Conservation (phyloP, 2,113 vertebrate species). For the Brienomyrus brachyistius region DNA sequence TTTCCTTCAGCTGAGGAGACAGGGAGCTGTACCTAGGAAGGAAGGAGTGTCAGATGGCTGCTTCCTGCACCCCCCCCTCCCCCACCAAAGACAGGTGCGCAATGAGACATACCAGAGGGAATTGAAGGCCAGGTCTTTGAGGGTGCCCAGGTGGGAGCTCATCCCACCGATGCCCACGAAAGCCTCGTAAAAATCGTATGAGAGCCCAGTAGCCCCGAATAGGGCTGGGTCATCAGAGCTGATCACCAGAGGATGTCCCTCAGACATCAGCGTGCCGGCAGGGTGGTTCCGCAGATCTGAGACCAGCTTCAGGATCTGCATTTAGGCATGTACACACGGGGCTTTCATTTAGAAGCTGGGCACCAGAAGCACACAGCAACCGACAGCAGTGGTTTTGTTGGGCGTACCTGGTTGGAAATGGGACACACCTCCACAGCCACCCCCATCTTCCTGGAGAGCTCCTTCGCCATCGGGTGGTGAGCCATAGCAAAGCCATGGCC, state of each 20-base stretch:
- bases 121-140: constrained; percentile 79
- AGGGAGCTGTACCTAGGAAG: constrained; percentile 75
- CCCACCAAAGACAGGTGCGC: not conserved
- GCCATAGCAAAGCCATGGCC: constrained; percentile 77
- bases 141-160: constrained; percentile 71
- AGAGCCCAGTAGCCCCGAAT: constrained; percentile 75
- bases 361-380: not conserved
- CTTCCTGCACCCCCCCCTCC: no score
- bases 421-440: constrained; percentile 84
- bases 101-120: constrained; percentile 70
- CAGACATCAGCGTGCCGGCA: constrained; percentile 68
- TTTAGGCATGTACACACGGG: not conserved
- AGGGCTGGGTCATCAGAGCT: constrained; percentile 77
- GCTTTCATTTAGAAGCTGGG: not conserved
- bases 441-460: constrained; percentile 60
- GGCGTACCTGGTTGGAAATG: constrained; percentile 82
- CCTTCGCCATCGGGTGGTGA: constrained; percentile 70
- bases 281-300: constrained; percentile 80
- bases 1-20: constrained; percentile 46
- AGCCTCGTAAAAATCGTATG: constrained; percentile 83
- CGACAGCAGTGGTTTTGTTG: not conserved
- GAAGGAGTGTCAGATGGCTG: constrained; percentile 29
- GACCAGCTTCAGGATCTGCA: constrained; percentile 77
- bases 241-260: constrained; percentile 78
- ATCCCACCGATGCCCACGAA: constrained; percentile 81